These are phyloP conservation scores for Schrankia costaestrigalis DNA, from an alignment of 2,888 invertebrate genomes.

Conservation along the genomic window DNA sequence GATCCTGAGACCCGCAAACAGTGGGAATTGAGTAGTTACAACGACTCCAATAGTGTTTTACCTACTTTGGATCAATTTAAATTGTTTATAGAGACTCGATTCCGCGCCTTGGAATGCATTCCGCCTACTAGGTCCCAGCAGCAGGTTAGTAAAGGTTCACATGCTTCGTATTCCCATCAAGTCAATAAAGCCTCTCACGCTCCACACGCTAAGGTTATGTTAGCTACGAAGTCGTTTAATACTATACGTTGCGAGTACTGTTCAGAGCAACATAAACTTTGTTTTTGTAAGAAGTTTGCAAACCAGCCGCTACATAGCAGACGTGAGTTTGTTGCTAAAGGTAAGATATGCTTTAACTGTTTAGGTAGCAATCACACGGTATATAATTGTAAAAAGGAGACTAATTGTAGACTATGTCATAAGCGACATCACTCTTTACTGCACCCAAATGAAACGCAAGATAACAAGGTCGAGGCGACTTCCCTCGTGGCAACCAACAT, in stretches of 20 bases:
- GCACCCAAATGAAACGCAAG: too few species aligned
- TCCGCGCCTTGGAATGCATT: not conserved
- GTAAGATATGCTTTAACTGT: not conserved
- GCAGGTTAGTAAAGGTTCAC: conserved; percentile 2
- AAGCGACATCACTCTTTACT: conserved; percentile 9
- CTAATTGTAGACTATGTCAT: conserved; percentile 4
- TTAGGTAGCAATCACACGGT: not conserved
- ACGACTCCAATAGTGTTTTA: conserved; percentile 17
- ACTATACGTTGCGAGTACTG: conserved; percentile 17
- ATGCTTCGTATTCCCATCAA: conserved; percentile 1
- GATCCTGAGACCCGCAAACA: conserved; percentile 20
- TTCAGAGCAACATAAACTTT: too few species aligned
- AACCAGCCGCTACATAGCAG: not conserved
- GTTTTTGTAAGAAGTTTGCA: conserved; percentile 14
- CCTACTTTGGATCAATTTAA: conserved; percentile 14
- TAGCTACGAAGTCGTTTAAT: conserved; percentile 3
- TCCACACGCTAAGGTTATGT: too few species aligned
- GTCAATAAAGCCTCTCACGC: too few species aligned
- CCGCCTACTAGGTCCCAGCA: conserved; percentile 2
- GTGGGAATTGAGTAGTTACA: conserved; percentile 17
- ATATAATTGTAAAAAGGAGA: not conserved
- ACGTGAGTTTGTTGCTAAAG: not conserved
- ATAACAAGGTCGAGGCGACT: too few species aligned
- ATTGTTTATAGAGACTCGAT: not conserved
- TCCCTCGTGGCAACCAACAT: too few species aligned